Evolutionary conservation across 2,113 vertebrate species (phyloP), one percentile per base, ranked within the genome.

Genomic region (Danionella cerebrum): DNA sequence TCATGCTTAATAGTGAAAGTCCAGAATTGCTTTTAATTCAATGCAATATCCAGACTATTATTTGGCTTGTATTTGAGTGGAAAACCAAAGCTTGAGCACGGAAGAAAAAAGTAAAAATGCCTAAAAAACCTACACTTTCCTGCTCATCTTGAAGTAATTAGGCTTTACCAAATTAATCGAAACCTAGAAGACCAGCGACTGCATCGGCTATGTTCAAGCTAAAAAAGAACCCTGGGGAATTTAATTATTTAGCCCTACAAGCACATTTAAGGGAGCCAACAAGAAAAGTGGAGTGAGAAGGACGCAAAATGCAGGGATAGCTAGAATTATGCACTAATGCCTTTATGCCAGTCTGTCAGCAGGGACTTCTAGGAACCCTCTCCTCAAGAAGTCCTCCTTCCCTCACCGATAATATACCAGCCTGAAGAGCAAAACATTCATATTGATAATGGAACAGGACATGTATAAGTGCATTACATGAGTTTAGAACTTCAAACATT

Each of bases 241-340:
- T 55, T 55, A 55, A 55, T 55, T 38, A 55, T 54, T 54, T 21
- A 21, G 10, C 35, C 6, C 51, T 54, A 31, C 52, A 25, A 52
- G 48, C 62, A 39, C 31, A 33, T 21, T 79, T 76, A 52, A 77
- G 73, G 18, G 44, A 60, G 33, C 16, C n/a, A 29, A 48, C 29
- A n/a, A 58, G 53, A 69, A 57, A 35, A 31, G 11, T 4, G 29
- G 7, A 59, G 62, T 71, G 69, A 63, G 55, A 24, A 53, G 50
- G 13, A 48, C 11, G 39, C 19, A 44, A 21, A 33, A 27, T 45
- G 42, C 54, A 50, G 21, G 54, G 68, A 12, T n/a, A 18, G 36
- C 53, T 48, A 42, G 27, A 21, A 19, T 21, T 39, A 51, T 25
- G 6, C 19, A 14, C 48, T 27, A 29, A 25, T 51, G 13, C 24